These are phyloP conservation scores for Crepidodera aurea DNA, from an alignment of 2,888 invertebrate species.

Conservation along the genomic window DNA sequence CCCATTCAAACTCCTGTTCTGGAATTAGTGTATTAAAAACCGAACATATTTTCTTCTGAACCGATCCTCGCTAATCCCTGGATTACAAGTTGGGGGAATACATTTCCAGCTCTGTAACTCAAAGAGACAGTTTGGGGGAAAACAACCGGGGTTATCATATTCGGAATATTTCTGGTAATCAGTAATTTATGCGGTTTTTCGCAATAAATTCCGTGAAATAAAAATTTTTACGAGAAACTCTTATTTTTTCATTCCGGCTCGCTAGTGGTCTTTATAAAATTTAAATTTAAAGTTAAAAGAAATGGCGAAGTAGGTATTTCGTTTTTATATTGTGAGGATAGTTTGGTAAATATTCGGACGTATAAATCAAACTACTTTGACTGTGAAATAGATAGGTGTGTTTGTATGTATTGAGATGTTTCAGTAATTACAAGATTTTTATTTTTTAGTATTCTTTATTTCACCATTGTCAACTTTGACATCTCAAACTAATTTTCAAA, in stretches of 20 bases:
- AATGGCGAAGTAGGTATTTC: too few species aligned
- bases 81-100: conserved; percentile 16
- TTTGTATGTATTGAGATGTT: too few species aligned
- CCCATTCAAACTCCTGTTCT: too few species aligned
- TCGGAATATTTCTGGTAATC: conserved; percentile 7
- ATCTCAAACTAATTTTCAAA: too few species aligned
- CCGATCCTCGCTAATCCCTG: conserved; percentile 25
- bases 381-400: too few species aligned
- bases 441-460: too few species aligned
- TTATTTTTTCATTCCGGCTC: background rate
- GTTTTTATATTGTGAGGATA: too few species aligned
- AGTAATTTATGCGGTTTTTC: background rate
- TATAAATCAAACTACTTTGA: too few species aligned
- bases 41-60: conserved; percentile 29
- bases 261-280: background rate
- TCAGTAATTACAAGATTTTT: too few species aligned
- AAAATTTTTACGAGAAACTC: background rate
- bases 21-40: conserved; percentile 26
- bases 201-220: background rate
- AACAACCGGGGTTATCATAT: conserved; percentile 1
- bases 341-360: too few species aligned
- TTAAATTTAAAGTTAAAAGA: too few species aligned
- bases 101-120: background rate
- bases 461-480: too few species aligned
- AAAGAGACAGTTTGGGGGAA: background rate